phyloP scores from a whole-genome alignment of 2,888 invertebrate species.

The Hartigia nigra region DNA sequence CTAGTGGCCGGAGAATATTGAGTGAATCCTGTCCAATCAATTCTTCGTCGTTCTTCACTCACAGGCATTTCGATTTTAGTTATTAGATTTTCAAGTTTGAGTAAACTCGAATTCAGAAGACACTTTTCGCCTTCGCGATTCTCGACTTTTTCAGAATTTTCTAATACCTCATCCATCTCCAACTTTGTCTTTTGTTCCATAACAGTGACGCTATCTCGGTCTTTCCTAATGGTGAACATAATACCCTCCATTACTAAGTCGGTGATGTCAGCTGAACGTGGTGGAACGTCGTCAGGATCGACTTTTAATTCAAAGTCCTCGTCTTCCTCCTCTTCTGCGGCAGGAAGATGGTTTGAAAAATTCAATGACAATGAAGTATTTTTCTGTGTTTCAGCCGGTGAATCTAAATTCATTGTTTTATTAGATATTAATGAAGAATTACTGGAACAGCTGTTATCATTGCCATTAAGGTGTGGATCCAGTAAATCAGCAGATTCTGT shows the following conservation, averaged over 20 bases:
- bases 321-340: background rate
- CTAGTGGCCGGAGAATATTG: background rate
- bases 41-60: background rate
- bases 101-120: conserved; percentile 58
- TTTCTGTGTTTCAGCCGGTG: background rate
- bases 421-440: background rate
- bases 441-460: conserved; percentile 30
- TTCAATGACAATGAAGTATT: background rate
- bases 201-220: conserved; percentile 54
- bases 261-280: conserved; percentile 59
- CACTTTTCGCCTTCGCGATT: conserved; percentile 58
- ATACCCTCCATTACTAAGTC: conserved; percentile 63
- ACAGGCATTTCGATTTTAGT: conserved; percentile 56
- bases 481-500: conserved; percentile 43
- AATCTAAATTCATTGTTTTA: background rate
- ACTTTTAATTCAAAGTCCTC: background rate
- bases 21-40: background rate
- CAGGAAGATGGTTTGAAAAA: background rate
- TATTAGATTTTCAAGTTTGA: conserved; percentile 58
- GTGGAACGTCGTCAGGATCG: background rate
- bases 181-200: conserved; percentile 61
- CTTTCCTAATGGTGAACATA: conserved; percentile 62
- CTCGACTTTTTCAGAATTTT: conserved; percentile 61
- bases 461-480: conserved; percentile 57
- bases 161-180: conserved; percentile 60